Conservation (phyloP, 2,888 invertebrate genomes). For the Axea sp. region DNA sequence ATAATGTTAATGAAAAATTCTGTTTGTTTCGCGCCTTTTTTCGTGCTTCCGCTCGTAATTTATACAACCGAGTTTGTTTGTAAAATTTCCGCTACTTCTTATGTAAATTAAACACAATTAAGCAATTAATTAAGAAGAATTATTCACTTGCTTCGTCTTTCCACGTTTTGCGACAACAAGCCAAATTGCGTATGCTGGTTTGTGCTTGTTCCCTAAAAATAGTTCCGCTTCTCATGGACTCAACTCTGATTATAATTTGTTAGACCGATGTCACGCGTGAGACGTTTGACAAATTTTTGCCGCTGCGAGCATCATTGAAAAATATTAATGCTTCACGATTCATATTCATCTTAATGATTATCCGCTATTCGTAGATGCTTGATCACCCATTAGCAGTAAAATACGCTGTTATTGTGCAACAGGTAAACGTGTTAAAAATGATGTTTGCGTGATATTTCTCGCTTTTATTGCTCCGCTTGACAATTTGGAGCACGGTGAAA, state of each 20-base stretch:
- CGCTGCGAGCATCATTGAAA: slow-evolving; percentile 51
- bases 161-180: slow-evolving; percentile 28
- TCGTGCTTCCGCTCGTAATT: too few species aligned
- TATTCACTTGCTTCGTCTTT: background rate
- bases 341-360: slow-evolving; percentile 41
- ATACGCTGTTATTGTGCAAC: slow-evolving; percentile 42
- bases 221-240: slow-evolving; percentile 18
- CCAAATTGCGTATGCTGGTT: slow-evolving; percentile 20
- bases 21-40: too few species aligned
- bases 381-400: slow-evolving; percentile 37
- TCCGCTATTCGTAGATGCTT: slow-evolving; percentile 33
- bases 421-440: slow-evolving; percentile 48
- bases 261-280: slow-evolving; percentile 31
- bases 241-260: slow-evolving; percentile 44
- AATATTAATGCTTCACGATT: slow-evolving; percentile 56
- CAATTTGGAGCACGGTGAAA: slow-evolving; percentile 23
- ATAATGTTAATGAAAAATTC: too few species aligned
- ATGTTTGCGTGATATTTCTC: slow-evolving; percentile 35
- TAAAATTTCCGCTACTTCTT: too few species aligned
- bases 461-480: slow-evolving; percentile 8
- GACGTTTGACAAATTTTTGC: slow-evolving; percentile 58
- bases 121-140: slow-evolving; percentile 12
- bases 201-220: slow-evolving; percentile 40
- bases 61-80: too few species aligned
- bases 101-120: too few species aligned